Base-by-base conservation (phyloP, 2,113 vertebrate species). In the Mirza zaza region DNA sequence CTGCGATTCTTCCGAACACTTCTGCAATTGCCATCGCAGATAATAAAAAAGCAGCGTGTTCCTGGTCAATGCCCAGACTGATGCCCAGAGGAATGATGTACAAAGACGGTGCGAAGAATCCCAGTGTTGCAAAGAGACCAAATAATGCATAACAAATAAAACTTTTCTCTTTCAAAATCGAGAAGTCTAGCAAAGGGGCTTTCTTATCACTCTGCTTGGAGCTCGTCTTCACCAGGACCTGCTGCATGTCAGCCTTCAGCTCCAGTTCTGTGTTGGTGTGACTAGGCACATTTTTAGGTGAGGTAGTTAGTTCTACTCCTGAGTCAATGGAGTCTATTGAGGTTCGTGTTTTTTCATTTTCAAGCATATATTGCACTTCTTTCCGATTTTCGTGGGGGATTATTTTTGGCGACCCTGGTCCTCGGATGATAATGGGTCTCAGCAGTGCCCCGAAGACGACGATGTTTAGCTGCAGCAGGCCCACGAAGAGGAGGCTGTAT, bases 71-170 rank as follows among this genome's bases (percentile, higher is more conserved):
- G 36, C 99, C 99, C 2, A 99, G 98, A 92, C 99, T 99, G 94
- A 99, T 98, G 3, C 99, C 99, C 94, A 99, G 97, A 57, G 99
- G 99, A 2, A 99, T 99, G 97, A 99, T 98, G 97, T 99, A 99
- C 25, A 99, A 97, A 5, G 98, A 99, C 1, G 99, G 99, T 5
- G 99, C 99, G 0, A 99, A 99, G 98, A 99, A 99, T 79, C 99
- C 99, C 83, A 99, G 97, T 0, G 99, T 99, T 90, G 99, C 99
- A 13, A 99, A 99, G 7, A 99, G 99, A 55, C 99, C 99, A 23
- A 99, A 99, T 8, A 99, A 95, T 32, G 99, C 98, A 12, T 99
- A 99, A 63, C 99, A 99, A 55, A 99, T 99, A 94, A 99, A 99
- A 96, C 99, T 98, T 83, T 95, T 96, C 97, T 99, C 99, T 96